Conservation (phyloP, 2,797 vertebrate genomes). For the Cuniculus paca region DNA sequence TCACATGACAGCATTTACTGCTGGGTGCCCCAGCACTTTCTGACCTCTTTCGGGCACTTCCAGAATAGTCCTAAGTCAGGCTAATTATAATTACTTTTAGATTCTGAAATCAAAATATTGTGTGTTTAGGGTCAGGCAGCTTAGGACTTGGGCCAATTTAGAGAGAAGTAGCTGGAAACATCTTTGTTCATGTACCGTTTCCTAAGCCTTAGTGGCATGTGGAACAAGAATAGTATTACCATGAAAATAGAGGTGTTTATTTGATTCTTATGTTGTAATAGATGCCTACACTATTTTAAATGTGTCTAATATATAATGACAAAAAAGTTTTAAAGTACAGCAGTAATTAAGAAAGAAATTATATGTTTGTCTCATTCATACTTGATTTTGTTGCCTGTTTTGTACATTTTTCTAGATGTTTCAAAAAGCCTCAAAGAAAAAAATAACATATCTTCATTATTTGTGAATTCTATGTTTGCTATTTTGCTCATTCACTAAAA, state of each 20-base stretch:
- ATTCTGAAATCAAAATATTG: conserved; percentile 44
- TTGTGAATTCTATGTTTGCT: not conserved
- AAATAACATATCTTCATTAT: not conserved
- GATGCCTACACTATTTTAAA: not conserved
- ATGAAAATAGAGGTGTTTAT: not conserved
- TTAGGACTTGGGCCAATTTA: not conserved
- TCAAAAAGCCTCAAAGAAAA: conserved; percentile 1
- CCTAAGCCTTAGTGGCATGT: not conserved
- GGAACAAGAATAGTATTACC: not conserved
- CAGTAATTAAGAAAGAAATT: not conserved
- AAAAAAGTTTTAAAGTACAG: not conserved
- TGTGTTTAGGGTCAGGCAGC: conserved; percentile 30
- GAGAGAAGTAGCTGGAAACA: not conserved
- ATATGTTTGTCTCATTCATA: not conserved
- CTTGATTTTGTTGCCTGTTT: conserved; percentile 11
- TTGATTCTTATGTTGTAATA: not conserved
- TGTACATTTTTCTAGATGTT: conserved; percentile 1
- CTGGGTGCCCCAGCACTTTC: not conserved
- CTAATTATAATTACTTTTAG: conserved; percentile 48
- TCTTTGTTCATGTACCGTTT: not conserved
- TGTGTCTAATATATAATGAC: not conserved
- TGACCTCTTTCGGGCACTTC: conserved; percentile 43
- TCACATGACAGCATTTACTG: conserved; percentile 9
- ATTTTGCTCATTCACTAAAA: not conserved
- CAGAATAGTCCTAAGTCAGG: not conserved